Conservation (phyloP, 2,113 vertebrate species). For the Coryphaenoides rupestris region DNA sequence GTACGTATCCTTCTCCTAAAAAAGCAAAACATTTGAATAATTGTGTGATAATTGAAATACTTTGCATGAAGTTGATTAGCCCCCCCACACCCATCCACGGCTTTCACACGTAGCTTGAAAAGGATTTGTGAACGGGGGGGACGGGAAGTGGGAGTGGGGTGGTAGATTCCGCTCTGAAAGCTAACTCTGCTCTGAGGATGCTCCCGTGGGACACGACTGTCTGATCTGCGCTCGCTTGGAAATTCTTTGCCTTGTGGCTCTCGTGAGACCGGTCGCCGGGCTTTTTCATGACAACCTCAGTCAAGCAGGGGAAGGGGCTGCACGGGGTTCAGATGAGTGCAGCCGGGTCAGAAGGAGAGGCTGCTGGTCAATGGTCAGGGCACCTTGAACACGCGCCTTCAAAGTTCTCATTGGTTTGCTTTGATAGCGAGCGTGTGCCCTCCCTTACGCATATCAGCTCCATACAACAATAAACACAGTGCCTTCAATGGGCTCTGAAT, state of each 20-base stretch:
- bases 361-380: constrained; percentile 36
- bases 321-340: constrained; percentile 25
- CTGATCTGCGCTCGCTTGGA: constrained; percentile 31
- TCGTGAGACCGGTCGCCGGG: constrained; percentile 30
- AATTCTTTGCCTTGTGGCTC: constrained; percentile 43
- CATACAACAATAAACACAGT: constrained; percentile 21
- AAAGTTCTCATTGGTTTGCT: constrained; percentile 40
- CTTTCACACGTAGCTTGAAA: constrained; percentile 27
- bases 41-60: constrained; percentile 36
- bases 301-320: constrained; percentile 35
- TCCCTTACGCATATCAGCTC: not conserved
- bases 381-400: constrained; percentile 29
- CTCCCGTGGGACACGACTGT: constrained; percentile 45
- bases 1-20: constrained; percentile 17
- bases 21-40: constrained; percentile 23
- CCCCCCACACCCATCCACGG: not conserved
- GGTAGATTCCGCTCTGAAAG: constrained; percentile 38
- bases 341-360: constrained; percentile 27
- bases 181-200: constrained; percentile 33
- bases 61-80: constrained; percentile 47
- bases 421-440: constrained; percentile 28
- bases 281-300: constrained; percentile 57
- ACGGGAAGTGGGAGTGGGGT: not conserved
- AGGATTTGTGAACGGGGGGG: constrained; percentile 23
- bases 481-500: too few species aligned